Evolutionary conservation across 2,113 vertebrate species (phyloP), one percentile per base, ranked within the genome.

Genomic region (Esox niger): DNA sequence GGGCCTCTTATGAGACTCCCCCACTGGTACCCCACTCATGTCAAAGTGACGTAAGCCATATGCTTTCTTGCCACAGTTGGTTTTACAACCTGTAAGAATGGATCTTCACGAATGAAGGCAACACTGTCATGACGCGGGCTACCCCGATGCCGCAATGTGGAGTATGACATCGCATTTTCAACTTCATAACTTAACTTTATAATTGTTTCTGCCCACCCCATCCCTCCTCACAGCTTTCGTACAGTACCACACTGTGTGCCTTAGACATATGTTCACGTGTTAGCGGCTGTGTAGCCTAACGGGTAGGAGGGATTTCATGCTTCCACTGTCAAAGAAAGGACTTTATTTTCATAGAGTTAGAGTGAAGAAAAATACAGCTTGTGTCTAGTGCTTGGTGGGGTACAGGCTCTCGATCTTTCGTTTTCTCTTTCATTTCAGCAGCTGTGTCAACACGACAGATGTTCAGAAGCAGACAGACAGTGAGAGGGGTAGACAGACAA

Each of bases 361-460:
- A 81, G 72, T 67, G 82, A 82, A 88, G 84, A 86, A 88, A 90
- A 91, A 88, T 87, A 87, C 73, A 82, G 79, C 47, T 46, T 26
- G 27, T 8, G 74, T 79, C 78, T 82, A 76, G 77, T 73, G 84
- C 82, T 85, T 67, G 23, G 75, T 86, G 85, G 80, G 58, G 65
- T 69, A n/a, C n/a, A n/a, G n/a, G 35, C 17, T 43, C 38, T 43
- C 38, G n/a, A n/a, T 15, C 13, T 43, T 15, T 43, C 38, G 79
- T 88, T 89, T 84, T 90, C 87, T 83, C 83, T 88, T 90, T 89
- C 85, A 89, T 74, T 78, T 84, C 77, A 65, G 64, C 91, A 92
- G 90, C 90, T 92, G 91, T 90, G 90, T 92, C 90, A 92, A 90
- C 89, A 92, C 73, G 84, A 89, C 83, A 79, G 84, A 88, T 85